Conservation (phyloP, 2,888 invertebrate genomes). For the Glyphotaelius pellucidus region DNA sequence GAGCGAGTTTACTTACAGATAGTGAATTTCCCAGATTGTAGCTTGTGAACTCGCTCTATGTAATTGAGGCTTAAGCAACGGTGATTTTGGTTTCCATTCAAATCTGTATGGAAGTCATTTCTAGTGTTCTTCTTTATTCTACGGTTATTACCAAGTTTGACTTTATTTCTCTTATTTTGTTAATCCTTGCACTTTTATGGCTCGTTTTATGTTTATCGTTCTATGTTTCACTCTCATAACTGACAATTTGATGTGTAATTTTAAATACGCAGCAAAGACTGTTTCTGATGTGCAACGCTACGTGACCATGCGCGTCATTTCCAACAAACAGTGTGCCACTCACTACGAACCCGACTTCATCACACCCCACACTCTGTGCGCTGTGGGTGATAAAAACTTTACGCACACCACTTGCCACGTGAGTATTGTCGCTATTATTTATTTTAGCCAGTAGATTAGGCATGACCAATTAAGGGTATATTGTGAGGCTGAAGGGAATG, state of each 20-base stretch:
- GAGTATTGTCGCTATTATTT: not conserved
- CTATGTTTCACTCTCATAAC: not conserved
- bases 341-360: constrained; percentile 37
- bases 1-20: too few species aligned
- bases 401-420: constrained; percentile 36
- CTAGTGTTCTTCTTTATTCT: too few species aligned
- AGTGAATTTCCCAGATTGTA: too few species aligned
- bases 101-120: too few species aligned
- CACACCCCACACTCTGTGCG: constrained; percentile 25
- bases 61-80: too few species aligned
- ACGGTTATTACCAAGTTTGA: not conserved
- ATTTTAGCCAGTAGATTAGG: not conserved
- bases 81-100: too few species aligned
- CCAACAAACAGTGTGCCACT: constrained; percentile 24
- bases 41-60: too few species aligned
- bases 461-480: not conserved
- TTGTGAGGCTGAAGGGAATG: not conserved
- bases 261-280: not conserved
- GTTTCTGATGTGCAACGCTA: not conserved
- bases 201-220: too few species aligned
- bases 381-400: constrained; percentile 9
- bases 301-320: constrained; percentile 24
- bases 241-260: not conserved
- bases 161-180: not conserved
- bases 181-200: not conserved